phyloP scores from a whole-genome alignment of 1,140 invertebrate genomes.

The Drosophila mayri region DNA sequence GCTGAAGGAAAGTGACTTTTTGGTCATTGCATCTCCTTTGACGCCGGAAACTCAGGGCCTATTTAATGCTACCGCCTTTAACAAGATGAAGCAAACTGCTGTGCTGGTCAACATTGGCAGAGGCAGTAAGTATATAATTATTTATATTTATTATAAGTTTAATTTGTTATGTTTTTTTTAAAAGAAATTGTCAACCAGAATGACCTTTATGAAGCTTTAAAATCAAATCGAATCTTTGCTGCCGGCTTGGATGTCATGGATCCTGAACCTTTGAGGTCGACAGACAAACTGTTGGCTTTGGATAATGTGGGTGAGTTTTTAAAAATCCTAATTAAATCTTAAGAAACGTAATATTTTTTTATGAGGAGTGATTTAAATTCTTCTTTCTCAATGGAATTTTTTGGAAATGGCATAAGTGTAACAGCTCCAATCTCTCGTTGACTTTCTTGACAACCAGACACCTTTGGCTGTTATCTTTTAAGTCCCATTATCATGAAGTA shows the following conservation, averaged over 20 bases:
- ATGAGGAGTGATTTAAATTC: not conserved
- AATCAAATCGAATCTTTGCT: slow-evolving; percentile 90
- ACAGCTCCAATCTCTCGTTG: not conserved
- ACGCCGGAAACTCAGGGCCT: slow-evolving; percentile 91
- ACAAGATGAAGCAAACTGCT: slow-evolving; percentile 93
- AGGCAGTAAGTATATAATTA: slow-evolving; percentile 87
- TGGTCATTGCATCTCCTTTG: slow-evolving; percentile 90
- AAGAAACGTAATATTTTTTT: not conserved
- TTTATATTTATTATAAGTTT: not conserved
- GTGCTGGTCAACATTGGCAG: slow-evolving; percentile 94
- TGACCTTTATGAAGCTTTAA: slow-evolving; percentile 92
- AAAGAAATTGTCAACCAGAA: slow-evolving; percentile 92
- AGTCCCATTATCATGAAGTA: slow-evolving; percentile 7
- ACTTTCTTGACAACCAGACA: slow-evolving; percentile 3
- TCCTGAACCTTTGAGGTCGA: slow-evolving; percentile 94
- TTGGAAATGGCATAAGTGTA: not conserved
- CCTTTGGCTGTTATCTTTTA: slow-evolving; percentile 19
- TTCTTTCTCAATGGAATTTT: not conserved
- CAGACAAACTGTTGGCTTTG: slow-evolving; percentile 91
- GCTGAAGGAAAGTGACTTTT: slow-evolving; percentile 91
- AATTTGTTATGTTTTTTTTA: slow-evolving; percentile 66
- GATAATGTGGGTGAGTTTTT: slow-evolving; percentile 90
- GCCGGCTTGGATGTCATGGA: slow-evolving; percentile 97
- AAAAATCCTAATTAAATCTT: not conserved
- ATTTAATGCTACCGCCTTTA: slow-evolving; percentile 91